Base-by-base conservation (phyloP, 2,888 invertebrate genomes). In the Torymus auratus region DNA sequence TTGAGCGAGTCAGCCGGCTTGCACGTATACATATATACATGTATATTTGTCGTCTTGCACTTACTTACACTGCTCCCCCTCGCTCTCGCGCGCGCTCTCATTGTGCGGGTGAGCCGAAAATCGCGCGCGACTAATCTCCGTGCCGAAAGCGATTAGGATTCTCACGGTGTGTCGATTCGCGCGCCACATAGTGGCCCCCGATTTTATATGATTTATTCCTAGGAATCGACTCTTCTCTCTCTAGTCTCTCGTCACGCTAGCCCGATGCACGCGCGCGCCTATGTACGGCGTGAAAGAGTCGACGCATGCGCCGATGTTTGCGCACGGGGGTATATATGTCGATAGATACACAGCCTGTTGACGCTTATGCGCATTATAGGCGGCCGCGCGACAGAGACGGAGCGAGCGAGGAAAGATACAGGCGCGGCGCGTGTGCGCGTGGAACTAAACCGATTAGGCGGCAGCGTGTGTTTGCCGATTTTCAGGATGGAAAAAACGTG, bases 101-200 rank as follows among this genome's bases (percentile, higher is more conserved):
- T 62, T 65, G 55, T 14, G 75, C 79, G 74, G 78, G 78, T 58
- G 70, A 76, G 75, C 75, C 75, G 65, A 80, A 58, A 70, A 74
- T 74, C 80, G 80, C 83, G 85, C 86, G 85, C 74, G 84, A 84
- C 86, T 88, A 87, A 88, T 87, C 87, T 84, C 85, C 85, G 86
- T 86, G 84, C 84, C 87, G 84, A 87, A 88, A 82, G 81, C 85
- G 85, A 86, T 87, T 83, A 79, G 82, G 83, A 86, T 87, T 88
- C 87, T 88, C 88, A 88, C 87, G 87, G 83, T 56, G 53, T 20
- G 61, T 71, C 74, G 78, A 72, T 80, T 52, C 76, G 69, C 64
- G 70, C 50, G 12, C 41, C 41, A 7, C 41, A 41, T 41, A 15
- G 56, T 60, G 3, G 41, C 58, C 72, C 78, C 65, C 72, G 81